Base-by-base conservation (phyloP, 2,113 vertebrate genomes). In the Sylvia atricapilla region DNA sequence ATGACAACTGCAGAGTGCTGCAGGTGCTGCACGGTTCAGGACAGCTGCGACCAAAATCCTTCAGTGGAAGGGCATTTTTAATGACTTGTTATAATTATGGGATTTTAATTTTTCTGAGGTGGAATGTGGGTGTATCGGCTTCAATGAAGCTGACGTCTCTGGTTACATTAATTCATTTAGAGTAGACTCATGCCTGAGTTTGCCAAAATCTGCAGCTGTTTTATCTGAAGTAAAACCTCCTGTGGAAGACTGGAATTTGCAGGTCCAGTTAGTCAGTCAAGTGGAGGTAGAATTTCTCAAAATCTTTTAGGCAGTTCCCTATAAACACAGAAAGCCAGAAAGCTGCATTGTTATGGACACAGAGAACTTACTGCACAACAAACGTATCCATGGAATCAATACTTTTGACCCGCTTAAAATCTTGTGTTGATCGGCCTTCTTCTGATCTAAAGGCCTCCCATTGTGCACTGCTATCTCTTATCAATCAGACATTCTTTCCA, bases 191-290 rank as follows among this genome's bases (percentile, higher is more conserved):
- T 35, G 30, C 15, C 35, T 21, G 23, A 41, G 30, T 84, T 72
- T 93, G 82, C 87, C 95, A 96, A 81, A 94, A 93, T 50, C 11
- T 53, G 44, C 76, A 93, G 76, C 41, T 89, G 66, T 84, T 91
- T 77, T 24, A 87, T 28, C 11, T 15, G 5, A 92, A 93, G 68
- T 63, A 88, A 95, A 72, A 84, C 20, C 30, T 92, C 39, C 47
- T 52, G 55, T 52, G 55, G 50, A 93, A 94, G 80, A 82, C 50
- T 37, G 23, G 46, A 58, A 67, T 82, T 72, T 81, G 31, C 43
- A 87, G 25, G 80, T 86, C 82, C 37, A 75, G 64, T 76, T 95
- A 75, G 17, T 72, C 53, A 79, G 30, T 44, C 62, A 92, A 78
- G 41, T 60, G 20, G 30, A 60, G 69, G 52, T 1, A 59, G 25